Conservation (phyloP, 2,888 invertebrate genomes). For the Macaria liturata region DNA sequence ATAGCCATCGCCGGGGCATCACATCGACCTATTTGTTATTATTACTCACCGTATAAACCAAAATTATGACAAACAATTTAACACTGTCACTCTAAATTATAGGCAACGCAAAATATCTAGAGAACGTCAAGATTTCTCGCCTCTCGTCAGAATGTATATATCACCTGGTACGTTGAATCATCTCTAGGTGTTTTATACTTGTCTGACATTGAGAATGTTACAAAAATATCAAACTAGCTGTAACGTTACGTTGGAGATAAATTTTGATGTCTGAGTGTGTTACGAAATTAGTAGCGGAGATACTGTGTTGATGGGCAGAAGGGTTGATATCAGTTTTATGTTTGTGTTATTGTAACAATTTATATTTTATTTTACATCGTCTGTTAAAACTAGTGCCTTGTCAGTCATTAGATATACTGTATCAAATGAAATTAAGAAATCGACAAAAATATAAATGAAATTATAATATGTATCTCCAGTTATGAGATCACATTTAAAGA, state of each 20-base stretch:
- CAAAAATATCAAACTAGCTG: constrained; percentile 34
- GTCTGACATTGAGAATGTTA: constrained; percentile 45
- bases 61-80: constrained; percentile 65
- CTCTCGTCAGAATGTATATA: constrained; percentile 24
- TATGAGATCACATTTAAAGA: too few species aligned
- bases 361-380: background rate
- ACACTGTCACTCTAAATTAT: constrained; percentile 68
- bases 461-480: too few species aligned
- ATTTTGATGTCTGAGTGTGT: constrained; percentile 16
- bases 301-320: background rate
- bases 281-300: constrained; percentile 16
- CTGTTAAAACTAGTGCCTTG: too few species aligned
- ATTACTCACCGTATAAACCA: constrained; percentile 63
- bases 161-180: constrained; percentile 60
- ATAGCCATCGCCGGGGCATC: constrained; percentile 42
- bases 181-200: constrained; percentile 26
- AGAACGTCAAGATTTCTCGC: constrained; percentile 45
- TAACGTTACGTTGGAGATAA: constrained; percentile 23
- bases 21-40: constrained; percentile 62
- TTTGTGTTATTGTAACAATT: background rate
- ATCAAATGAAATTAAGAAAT: too few species aligned
- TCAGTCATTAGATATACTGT: too few species aligned
- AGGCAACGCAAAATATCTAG: constrained; percentile 38
- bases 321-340: background rate
- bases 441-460: too few species aligned